Conservation (phyloP, 2,113 vertebrate species). For the Pavo muticus region DNA sequence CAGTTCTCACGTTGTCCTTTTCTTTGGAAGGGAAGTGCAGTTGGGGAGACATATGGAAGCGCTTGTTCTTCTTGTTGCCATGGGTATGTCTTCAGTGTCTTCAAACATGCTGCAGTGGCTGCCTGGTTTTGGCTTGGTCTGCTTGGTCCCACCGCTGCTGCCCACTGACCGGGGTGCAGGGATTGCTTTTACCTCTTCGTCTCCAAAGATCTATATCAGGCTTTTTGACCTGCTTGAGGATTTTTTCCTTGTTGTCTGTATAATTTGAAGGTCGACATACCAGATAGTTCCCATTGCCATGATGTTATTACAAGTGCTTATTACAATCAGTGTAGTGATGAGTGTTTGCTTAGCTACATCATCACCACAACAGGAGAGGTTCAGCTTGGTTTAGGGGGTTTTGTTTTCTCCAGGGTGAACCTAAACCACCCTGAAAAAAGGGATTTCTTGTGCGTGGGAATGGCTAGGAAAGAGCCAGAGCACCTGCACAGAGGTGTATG, state of each 20-base stretch:
- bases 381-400: neutral
- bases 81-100: constrained; percentile 45
- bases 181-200: neutral
- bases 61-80: constrained; percentile 68
- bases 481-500: neutral
- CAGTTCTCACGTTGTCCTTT: constrained; percentile 46
- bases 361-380: neutral
- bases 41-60: constrained; percentile 52
- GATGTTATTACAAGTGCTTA: neutral
- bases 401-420: neutral
- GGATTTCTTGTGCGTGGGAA: neutral
- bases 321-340: neutral
- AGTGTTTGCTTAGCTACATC: neutral
- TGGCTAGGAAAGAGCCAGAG: neutral
- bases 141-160: neutral
- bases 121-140: neutral
- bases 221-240: neutral
- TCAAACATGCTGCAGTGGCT: neutral
- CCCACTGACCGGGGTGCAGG: neutral
- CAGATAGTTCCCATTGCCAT: neutral
- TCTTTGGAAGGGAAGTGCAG: constrained; percentile 47
- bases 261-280: neutral
- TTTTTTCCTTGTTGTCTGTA: neutral
- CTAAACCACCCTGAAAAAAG: neutral
- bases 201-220: neutral